Base-by-base conservation (phyloP, 2,797 vertebrate species). In the Onychomys torridus region DNA sequence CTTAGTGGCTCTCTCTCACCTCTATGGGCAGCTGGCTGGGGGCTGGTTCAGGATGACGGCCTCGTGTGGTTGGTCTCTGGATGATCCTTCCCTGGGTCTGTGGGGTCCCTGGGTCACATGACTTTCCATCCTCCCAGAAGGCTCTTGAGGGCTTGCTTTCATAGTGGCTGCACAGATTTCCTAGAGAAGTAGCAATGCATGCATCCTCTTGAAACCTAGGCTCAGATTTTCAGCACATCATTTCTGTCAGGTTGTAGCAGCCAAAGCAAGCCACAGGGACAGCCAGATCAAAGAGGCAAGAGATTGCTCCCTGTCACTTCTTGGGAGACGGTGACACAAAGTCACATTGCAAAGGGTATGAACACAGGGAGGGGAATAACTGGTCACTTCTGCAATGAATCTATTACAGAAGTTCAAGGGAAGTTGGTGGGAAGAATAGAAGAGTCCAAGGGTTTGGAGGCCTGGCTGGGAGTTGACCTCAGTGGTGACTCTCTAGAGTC, bases 341-440 rank as follows among this genome's bases (percentile, higher is more conserved):
- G 94, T 91, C 78, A 83, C 40, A 63, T 69, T 43, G 79, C 84
- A 76, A 78, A 94, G 34, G 32, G 5, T 57, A 23, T 95, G 49
- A n/a, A 69, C 46, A 87, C 6, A 57, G 40, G 29, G 27, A 86
- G 37, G 32, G 21, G 63, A 77, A 69, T 91, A 46, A 57, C 52
- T 89, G 86, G 89, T 29, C 43, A 82, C 19, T 59, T 90, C 77
- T 67, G 27, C 46, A 76, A n/a, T 90, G 67, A 78, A 67, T 83
- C 69, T 87, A 65, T n/a, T 37, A 82, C 29, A 52, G 46, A 23
- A 10, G 59, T 93, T 91, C 88, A 29, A 76, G 23, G 27, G 55
- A 14, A 75, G 43, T 29, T 76, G 59, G 34, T 89, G 6, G 81
- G 78, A 67, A 94, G 81, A 57, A 10, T 61, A 29, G 63, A 65